Evolutionary conservation across 2,113 vertebrate species (phyloP).

Genomic region (Oxyura jamaicensis): DNA sequence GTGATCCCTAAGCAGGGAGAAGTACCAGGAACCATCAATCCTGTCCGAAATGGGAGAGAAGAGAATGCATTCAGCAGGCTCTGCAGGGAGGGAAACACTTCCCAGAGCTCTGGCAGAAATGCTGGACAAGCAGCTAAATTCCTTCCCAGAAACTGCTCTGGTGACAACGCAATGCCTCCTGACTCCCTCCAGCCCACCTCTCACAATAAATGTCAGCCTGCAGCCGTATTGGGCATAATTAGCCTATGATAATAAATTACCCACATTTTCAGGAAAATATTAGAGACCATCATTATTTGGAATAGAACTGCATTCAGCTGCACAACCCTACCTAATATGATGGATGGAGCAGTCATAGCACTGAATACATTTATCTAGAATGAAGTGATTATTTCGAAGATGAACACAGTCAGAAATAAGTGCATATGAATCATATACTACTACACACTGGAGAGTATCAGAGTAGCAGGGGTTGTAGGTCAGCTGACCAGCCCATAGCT

Average conservation of each 20-base stretch:
- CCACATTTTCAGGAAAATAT: constrained; percentile 88
- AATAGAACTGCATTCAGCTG: constrained; percentile 72
- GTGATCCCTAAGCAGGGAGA: neutral
- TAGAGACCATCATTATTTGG: constrained; percentile 91
- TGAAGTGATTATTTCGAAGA: constrained; percentile 74
- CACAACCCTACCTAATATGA: constrained; percentile 73
- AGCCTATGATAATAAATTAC: constrained; percentile 96
- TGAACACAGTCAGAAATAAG: constrained; percentile 72
- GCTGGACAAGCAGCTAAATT: constrained; percentile 44
- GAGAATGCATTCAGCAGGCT: neutral
- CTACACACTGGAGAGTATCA: constrained; percentile 46
- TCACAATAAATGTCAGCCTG: constrained; percentile 62
- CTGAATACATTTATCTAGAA: constrained; percentile 74
- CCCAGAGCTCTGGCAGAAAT: constrained; percentile 38
- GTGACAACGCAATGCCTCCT: constrained; percentile 36
- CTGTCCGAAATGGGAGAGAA: neutral
- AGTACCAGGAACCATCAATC: constrained; percentile 7
- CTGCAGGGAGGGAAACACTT: neutral
- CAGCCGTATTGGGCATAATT: constrained; percentile 93
- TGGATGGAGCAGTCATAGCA: constrained; percentile 71
- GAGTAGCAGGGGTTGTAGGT: constrained; percentile 59
- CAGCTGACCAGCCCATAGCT: constrained; percentile 59
- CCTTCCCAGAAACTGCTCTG: constrained; percentile 1
- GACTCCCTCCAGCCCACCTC: constrained; percentile 52
- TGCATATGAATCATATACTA: constrained; percentile 58